Percentiles rank a stretch among this genome's conserved stretches.
These are phyloP conservation scores for Oligia latruncula DNA, from an alignment of 2,888 invertebrate genomes.

Conservation along the genomic window DNA sequence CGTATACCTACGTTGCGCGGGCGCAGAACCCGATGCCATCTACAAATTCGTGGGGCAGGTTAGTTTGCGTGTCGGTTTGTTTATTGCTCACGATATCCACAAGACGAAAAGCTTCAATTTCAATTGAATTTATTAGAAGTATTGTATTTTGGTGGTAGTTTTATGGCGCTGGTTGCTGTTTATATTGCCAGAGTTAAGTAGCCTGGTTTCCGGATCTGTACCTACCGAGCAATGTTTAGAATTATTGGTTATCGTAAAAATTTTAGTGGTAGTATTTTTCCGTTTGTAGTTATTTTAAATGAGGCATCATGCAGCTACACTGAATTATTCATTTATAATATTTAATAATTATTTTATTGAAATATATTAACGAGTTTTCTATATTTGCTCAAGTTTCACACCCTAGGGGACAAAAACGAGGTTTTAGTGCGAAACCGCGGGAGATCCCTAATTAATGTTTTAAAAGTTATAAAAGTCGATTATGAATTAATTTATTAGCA, in stretches of 20 bases:
- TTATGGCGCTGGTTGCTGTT: constrained; percentile 14
- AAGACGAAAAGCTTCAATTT: constrained; percentile 45
- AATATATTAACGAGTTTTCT: constrained; percentile 43
- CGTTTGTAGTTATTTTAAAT: constrained; percentile 38
- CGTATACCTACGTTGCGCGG: constrained; percentile 49
- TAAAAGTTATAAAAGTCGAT: constrained; percentile 36
- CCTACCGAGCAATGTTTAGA: background rate
- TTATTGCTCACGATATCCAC: constrained; percentile 68
- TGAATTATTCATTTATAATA: constrained; percentile 46
- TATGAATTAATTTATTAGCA: constrained; percentile 48
- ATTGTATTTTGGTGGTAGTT: constrained; percentile 45
- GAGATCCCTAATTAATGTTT: constrained; percentile 46
- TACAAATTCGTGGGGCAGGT: constrained; percentile 66
- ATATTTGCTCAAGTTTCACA: constrained; percentile 47
- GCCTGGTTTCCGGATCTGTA: background rate
- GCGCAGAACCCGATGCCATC: constrained; percentile 69
- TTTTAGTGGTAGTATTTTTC: background rate
- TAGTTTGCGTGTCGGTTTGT: constrained; percentile 71
- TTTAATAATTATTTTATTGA: constrained; percentile 36
- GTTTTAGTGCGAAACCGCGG: constrained; percentile 51
- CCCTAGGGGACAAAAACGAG: constrained; percentile 36
- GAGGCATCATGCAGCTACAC: constrained; percentile 44
- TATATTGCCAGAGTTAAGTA: constrained; percentile 7
- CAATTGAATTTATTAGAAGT: constrained; percentile 49
- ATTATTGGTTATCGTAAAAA: constrained; percentile 27